Evolutionary conservation across 2,888 invertebrate species (phyloP).

Genomic region (Cryptocephalus moraei): DNA sequence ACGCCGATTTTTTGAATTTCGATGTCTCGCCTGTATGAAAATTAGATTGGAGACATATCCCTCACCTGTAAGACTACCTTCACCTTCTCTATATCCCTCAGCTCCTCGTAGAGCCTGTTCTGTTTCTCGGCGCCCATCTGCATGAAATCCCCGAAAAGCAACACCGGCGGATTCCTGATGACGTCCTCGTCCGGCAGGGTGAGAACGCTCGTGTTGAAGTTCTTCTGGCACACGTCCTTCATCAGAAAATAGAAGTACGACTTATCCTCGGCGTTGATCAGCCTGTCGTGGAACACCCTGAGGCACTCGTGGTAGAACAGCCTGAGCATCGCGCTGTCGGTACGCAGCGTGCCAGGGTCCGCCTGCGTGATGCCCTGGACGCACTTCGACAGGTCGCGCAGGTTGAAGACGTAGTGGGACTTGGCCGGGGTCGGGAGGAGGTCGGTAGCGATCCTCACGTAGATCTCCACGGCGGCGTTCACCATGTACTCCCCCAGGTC

Average conservation of each 20-base stretch:
- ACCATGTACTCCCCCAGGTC: conserved; percentile 63
- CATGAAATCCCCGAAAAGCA: conserved; percentile 77
- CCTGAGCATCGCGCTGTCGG: conserved; percentile 58
- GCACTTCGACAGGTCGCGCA: conserved; percentile 83
- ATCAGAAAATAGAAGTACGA: conserved; percentile 67
- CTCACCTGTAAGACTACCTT: conserved; percentile 58
- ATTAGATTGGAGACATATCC: background rate
- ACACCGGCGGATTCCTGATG: conserved; percentile 50
- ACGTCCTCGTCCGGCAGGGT: conserved; percentile 49
- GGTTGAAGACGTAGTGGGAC: conserved; percentile 87
- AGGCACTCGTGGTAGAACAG: conserved; percentile 88
- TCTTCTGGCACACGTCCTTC: conserved; percentile 52
- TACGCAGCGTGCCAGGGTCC: conserved; percentile 56
- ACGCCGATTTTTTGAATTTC: no score
- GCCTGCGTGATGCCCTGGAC: conserved; percentile 85
- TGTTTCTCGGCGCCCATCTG: conserved; percentile 60
- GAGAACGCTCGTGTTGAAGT: conserved; percentile 51
- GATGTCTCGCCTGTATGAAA: no score
- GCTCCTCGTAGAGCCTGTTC: conserved; percentile 73
- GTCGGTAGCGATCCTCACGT: conserved; percentile 65
- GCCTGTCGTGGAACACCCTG: conserved; percentile 76
- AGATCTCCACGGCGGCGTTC: conserved; percentile 74
- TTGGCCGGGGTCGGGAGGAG: conserved; percentile 85
- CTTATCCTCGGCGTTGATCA: conserved; percentile 74
- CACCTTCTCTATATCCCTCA: conserved; percentile 61